Conservation (phyloP, 2,888 invertebrate species). For the Harpalus rufipes region DNA sequence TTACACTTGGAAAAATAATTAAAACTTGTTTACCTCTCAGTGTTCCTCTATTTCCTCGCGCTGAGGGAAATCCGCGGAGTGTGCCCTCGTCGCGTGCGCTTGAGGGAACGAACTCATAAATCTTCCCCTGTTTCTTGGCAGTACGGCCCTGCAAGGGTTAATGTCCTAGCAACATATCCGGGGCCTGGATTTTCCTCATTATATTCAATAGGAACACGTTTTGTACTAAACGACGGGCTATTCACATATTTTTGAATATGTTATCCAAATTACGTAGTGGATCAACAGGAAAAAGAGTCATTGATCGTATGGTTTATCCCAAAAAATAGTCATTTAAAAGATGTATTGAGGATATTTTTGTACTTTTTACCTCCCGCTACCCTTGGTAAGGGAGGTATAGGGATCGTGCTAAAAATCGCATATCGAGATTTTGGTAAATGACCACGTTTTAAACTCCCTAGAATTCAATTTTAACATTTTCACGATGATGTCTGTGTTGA, state of each 20-base stretch:
- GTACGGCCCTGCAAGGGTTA: constrained; percentile 38
- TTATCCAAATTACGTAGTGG: not conserved
- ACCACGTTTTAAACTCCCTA: too few species aligned
- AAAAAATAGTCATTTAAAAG: not conserved
- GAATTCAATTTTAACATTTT: too few species aligned
- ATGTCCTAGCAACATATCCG: constrained; percentile 36
- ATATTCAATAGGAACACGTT: not conserved
- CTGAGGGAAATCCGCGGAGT: not conserved
- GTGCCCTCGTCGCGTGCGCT: not conserved
- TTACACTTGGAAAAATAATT: too few species aligned
- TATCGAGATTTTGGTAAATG: too few species aligned
- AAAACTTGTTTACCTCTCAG: too few species aligned
- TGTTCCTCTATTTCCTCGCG: too few species aligned
- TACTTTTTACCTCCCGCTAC: too few species aligned
- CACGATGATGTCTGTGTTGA: too few species aligned
- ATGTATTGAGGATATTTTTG: too few species aligned
- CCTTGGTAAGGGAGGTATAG: too few species aligned
- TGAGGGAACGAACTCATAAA: constrained; percentile 42
- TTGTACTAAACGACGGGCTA: not conserved
- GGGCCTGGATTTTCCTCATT: constrained; percentile 34
- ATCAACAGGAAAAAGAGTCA: not conserved
- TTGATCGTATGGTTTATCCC: not conserved
- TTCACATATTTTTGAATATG: not conserved
- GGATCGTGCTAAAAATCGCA: too few species aligned
- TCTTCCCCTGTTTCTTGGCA: constrained; percentile 11